Evolutionary conservation across 2,888 invertebrate species (phyloP), one percentile per base, ranked within the genome.

Genomic region (Lithophane ornitopus): DNA sequence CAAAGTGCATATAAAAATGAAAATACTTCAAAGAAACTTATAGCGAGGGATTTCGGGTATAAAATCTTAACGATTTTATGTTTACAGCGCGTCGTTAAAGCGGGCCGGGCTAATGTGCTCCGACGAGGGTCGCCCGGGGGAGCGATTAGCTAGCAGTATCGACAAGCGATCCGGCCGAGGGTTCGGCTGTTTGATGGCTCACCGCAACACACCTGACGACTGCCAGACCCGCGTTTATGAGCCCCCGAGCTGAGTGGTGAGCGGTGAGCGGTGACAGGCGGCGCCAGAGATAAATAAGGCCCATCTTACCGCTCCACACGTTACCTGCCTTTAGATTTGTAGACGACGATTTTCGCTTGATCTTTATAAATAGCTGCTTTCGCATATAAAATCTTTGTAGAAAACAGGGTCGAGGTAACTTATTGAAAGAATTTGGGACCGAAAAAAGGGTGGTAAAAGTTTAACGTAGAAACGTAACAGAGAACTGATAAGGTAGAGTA

Each of bases 261-360:
- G 70, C 83, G 90, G 88, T 84, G 92, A 90, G 70, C 82, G 90
- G 88, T 84, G 92, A 90, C 91, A 91, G 86, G 59, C 75, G 88
- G 89, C 84, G 85, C 77, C 69, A 65, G 86, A 90, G 86, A 92
- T 90, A 92, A 92, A 90, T 91, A 91, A 34, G 46, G 61, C 69
- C 89, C 87, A 85, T 85, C 87, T 87, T 90, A 90, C 88, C 62
- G 77, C 65, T 70, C 70, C 90, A 89, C 70, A 69, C 67, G 74
- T 54, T 74, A 75, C 71, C 89, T 83, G 85, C 88, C 62, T 66
- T 88, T 89, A 90, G 88, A 92, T 92, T 91, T 91, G 91, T 91
- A 88, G 88, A 82, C 89, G 80, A 84, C 85, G 84, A 90, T 85
- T 89, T 86, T 78, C 84, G 69, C 67, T 74, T 85, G 83, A 83